A percentile compares a stretch with the other conserved stretches of the same genome.
Evolutionary conservation across 2,797 vertebrate genomes (phyloP).

Genomic region (Miichthys miiuy): DNA sequence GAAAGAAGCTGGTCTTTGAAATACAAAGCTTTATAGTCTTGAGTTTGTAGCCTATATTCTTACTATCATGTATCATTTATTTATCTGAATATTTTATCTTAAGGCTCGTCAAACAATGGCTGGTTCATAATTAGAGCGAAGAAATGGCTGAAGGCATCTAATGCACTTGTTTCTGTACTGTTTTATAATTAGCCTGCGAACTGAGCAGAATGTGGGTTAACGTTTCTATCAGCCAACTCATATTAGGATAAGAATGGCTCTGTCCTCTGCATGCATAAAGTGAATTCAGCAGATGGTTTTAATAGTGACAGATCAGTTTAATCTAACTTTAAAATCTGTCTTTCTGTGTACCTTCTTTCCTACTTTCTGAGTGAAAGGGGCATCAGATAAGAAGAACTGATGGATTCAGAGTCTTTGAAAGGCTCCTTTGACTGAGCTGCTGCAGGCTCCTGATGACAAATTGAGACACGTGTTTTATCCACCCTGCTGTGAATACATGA

Average conservation of each 20-base stretch:
- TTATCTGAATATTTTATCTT: conserved; percentile 13
- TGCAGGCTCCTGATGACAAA: conserved; percentile 71
- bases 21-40: neutral
- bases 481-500: conserved; percentile 68
- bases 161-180: conserved; percentile 44
- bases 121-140: conserved; percentile 43
- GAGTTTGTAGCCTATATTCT: neutral
- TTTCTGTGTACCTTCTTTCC: conserved; percentile 27
- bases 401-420: conserved; percentile 66
- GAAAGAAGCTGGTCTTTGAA: conserved; percentile 1
- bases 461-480: conserved; percentile 71
- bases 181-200: conserved; percentile 54
- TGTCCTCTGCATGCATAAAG: conserved; percentile 18
- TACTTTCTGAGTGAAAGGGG: conserved; percentile 60
- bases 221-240: conserved; percentile 36
- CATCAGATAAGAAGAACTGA: conserved; percentile 74
- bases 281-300: conserved; percentile 7
- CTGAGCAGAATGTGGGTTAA: conserved; percentile 53
- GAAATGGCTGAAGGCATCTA: conserved; percentile 53
- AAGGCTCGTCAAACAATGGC: conserved; percentile 18
- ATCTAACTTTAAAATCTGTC: conserved; percentile 59
- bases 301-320: conserved; percentile 47
- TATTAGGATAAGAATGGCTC: conserved; percentile 21
- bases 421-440: conserved; percentile 65
- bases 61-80: conserved; percentile 16